Conservation (phyloP, 2,113 vertebrate genomes). For the Cathartes aura region DNA sequence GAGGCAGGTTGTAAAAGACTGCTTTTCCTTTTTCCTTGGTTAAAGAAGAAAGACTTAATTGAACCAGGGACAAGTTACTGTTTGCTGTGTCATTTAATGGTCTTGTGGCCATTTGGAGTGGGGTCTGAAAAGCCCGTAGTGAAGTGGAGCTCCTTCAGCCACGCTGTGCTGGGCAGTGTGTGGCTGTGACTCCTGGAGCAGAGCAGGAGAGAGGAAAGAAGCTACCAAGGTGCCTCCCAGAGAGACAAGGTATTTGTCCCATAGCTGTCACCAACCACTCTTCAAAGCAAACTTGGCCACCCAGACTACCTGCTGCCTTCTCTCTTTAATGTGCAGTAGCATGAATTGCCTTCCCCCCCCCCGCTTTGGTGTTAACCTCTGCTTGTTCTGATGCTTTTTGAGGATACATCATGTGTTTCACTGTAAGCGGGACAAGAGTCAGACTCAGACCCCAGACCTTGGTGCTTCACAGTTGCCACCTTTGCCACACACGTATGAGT, state of each 20-base stretch:
- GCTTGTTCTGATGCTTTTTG: not conserved
- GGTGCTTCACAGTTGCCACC: not conserved
- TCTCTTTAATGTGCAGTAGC: not conserved
- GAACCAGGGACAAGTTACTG: not conserved
- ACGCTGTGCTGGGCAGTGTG: not conserved
- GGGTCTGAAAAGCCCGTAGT: not conserved
- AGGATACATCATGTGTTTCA: not conserved
- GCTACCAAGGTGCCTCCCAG: not conserved
- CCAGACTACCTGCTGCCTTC: not conserved
- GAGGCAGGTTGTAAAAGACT: not conserved
- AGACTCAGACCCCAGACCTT: not conserved
- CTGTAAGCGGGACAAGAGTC: not conserved
- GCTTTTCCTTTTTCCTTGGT: not conserved
- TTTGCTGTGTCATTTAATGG: not conserved
- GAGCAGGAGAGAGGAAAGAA: not conserved
- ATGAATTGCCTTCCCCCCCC: not conserved
- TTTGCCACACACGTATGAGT: fast-evolving
- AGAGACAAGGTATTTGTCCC: not conserved
- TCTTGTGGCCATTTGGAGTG: not conserved
- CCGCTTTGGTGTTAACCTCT: not conserved
- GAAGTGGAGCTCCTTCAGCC: not conserved
- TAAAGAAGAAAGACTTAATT: not conserved
- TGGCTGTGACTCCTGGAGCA: not conserved
- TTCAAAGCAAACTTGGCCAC: not conserved
- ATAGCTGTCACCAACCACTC: not conserved